A percentile compares a stretch with the other conserved stretches of the same genome.
Conservation (phyloP, 2,888 invertebrate genomes). For the Phaedon cochleariae region DNA sequence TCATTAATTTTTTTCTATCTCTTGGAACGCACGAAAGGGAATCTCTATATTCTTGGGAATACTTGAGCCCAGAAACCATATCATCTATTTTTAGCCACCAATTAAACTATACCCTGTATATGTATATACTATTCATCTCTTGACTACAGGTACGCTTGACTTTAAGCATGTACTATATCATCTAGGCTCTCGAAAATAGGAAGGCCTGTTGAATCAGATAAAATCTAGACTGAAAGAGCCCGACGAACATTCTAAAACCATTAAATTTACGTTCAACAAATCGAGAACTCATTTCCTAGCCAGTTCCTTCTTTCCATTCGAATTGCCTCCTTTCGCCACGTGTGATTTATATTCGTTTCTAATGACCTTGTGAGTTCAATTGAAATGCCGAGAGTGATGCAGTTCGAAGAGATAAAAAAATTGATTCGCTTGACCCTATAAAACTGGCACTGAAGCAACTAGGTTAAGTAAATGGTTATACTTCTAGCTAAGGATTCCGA, state of each 20-base stretch:
- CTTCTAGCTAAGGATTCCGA: too few species aligned
- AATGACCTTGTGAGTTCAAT: constrained; percentile 17
- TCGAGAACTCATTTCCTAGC: constrained; percentile 35
- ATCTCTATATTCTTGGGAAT: too few species aligned
- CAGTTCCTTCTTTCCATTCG: constrained; percentile 22
- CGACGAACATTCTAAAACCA: constrained; percentile 37
- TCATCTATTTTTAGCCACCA: too few species aligned
- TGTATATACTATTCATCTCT: too few species aligned
- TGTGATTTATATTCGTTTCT: constrained; percentile 19
- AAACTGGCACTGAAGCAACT: not conserved
- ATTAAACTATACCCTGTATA: too few species aligned
- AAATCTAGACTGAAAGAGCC: constrained; percentile 31
- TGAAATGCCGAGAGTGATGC: not conserved
- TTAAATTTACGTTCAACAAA: constrained; percentile 35
- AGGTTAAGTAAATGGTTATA: too few species aligned
- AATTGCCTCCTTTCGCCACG: constrained; percentile 25
- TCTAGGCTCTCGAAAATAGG: constrained; percentile 12
- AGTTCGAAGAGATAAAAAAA: not conserved
- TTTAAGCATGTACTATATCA: not conserved
- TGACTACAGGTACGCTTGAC: too few species aligned
- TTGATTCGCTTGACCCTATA: not conserved
- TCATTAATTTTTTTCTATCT: too few species aligned
- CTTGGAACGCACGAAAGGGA: too few species aligned
- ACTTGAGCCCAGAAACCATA: too few species aligned
- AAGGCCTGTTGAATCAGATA: constrained; percentile 31